Evolutionary conservation across 2,113 vertebrate genomes (phyloP), one percentile per base, ranked within the genome.

Genomic region (Hippotragus niger): DNA sequence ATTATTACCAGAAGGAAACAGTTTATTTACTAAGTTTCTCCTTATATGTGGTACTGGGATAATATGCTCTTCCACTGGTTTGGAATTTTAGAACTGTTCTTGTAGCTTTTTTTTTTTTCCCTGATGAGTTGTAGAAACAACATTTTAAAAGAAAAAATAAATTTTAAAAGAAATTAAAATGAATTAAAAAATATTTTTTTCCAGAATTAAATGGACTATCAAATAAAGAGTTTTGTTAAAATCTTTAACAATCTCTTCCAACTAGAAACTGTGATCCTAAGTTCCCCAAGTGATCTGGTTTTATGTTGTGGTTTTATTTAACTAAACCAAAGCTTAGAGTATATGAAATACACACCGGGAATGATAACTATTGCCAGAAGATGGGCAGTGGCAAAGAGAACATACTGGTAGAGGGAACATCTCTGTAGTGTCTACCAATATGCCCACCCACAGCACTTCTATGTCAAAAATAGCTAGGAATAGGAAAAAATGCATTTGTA

Each of bases 221-320:
- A 91, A 91, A 85, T 85, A 47, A 67, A 95, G 87, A 74, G 4
- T 92, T 93, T 92, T 89, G 57, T 88, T 94, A 88, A 95, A 55
- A 15, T 85, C 40, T 92, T 90, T 55, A 78, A 60, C 47, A 31
- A 58, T 80, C 6, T 17, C 33, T 90, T 91, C 14, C 57, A 95
- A 91, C 33, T 87, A 91, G 31, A 92, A 92, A 84, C 50, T 87
- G 45, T 83, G 64, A 62, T 88, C 93, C 29, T 87, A 93, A 25
- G 84, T 60, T 94, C 13, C 16, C 47, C 50, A 64, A 53, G 71
- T 87, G 27, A 53, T 50, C 64, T 94, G 25, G 19, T 40, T 88
- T 96, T 87, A 43, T 91, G 45, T 25, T 86, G 47, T 74, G 31
- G 6, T 7, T 82, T 67, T 76, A 60, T 88, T 71, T 90, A 91